Base-by-base conservation (phyloP, 2,888 invertebrate species). In the Blomia tropicalis region DNA sequence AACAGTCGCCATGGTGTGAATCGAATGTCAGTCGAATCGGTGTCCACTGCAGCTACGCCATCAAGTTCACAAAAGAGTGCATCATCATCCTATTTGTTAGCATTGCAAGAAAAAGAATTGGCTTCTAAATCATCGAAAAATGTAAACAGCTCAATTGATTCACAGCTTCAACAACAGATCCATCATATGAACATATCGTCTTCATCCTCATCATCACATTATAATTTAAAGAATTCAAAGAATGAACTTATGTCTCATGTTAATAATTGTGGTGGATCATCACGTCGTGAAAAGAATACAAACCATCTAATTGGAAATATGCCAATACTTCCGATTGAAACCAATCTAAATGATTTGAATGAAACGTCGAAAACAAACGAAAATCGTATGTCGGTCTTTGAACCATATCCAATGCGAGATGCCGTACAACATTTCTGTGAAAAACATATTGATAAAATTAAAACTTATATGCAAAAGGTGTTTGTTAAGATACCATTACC, bases 341-440 rank as follows among this genome's bases (percentile, higher is more conserved):
- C 51, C 5, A 23, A 5, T 31, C 2, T 11, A 11, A 29, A 11
- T 36, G 31, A 19, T 11, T 56, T 30, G n/a, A 36, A 7, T 19
- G 56, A 31, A 29, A 14, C 23, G 11, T 14, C 56, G 4, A 19
- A 11, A 19, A 14, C 56, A 17, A 36, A 56, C 23, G 56, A 31
- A 14, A 27, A 23, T 7, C 56, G 56, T 23, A 31, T 43, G 27
- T 85, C 85, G 71, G 87, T 87, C 59, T 87, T 87, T 74, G 87
- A 88, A 74, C 87, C 88, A 2, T 87, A 67, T 63, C 87, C 87
- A n/a, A 87, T 87, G 87, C 74, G 87, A 27, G 87, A 88, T 72
- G 87, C 87, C 0, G 88, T 93, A 43, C 89, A 90, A 71, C 90
- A 92, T 74, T 93, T 93, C 75, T 92, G 92, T 75, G 91, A 91